Conservation (phyloP, 2,797 vertebrate genomes). For the Etheostoma nigrum region DNA sequence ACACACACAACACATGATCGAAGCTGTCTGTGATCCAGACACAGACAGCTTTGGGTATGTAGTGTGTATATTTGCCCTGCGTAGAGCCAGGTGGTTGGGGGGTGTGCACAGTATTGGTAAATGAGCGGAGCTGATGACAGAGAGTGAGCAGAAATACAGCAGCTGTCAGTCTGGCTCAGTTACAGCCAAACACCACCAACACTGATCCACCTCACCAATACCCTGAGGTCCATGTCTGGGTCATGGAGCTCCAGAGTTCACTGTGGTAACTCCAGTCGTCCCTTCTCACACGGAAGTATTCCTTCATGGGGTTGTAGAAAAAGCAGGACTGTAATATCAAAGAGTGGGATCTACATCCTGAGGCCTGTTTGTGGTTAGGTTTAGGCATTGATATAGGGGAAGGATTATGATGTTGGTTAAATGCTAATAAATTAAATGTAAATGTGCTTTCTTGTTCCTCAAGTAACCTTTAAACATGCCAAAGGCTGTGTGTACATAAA, state of each 20-base stretch:
- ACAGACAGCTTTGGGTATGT: slow-evolving; percentile 49
- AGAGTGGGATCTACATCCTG: neutral
- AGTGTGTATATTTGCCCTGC: slow-evolving; percentile 65
- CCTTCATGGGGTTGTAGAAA: neutral
- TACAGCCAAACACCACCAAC: slow-evolving; percentile 61
- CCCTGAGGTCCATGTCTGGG: slow-evolving; percentile 69
- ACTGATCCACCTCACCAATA: slow-evolving; percentile 54
- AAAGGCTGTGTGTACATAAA: neutral
- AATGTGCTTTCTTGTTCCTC: neutral
- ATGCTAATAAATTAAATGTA: neutral
- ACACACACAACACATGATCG: slow-evolving; percentile 39
- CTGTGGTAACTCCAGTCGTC: slow-evolving; percentile 37
- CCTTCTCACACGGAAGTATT: slow-evolving; percentile 14
- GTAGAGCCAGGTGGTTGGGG: slow-evolving; percentile 73
- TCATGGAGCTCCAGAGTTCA: slow-evolving; percentile 60
- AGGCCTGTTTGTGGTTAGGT: neutral
- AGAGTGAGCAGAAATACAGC: slow-evolving; percentile 69
- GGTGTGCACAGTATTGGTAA: slow-evolving; percentile 35
- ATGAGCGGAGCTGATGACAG: slow-evolving; percentile 61
- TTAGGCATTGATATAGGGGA: neutral
- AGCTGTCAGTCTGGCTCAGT: slow-evolving; percentile 76
- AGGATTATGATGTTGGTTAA: neutral
- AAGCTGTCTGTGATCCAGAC: slow-evolving; percentile 27
- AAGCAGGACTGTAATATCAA: neutral
- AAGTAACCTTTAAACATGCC: neutral